Base-by-base conservation (phyloP, 2,113 vertebrate genomes). In the Odontophorus gujanensis region DNA sequence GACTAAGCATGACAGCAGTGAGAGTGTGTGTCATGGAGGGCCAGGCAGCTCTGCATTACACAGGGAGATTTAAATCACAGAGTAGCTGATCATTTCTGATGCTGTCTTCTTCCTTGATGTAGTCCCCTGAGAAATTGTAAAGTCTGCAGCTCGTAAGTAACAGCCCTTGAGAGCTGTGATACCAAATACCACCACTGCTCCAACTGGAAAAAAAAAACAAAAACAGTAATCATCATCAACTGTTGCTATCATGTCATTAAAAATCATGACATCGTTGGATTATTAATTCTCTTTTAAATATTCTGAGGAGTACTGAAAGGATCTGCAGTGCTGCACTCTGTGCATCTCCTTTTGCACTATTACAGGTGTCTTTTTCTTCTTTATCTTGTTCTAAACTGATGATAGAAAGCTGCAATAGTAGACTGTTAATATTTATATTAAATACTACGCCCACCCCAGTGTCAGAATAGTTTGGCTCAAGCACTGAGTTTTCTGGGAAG, bases 11-110 rank as follows among this genome's bases (percentile, higher is more conserved):
- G 66, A 7, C 25, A 78, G 4, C 43, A 25, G 0, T 8, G 72
- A 40, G 73, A 2, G 4, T 0, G 2, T 59, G 2, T 15, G 24
- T 47, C 15, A 3, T 0, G 0, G 18, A 67, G 58, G 1, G 2
- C 45, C 51, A 3, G 51, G 40, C 66, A 36, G 43, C 14, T 83
- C 26, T 36, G 17, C 13, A 14, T n/a, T 36, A 7, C 34, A 11
- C 24, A 19, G 12, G 34, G n/a, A 40, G n/a, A 47, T 25, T 53
- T 11, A 34, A 48, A 53, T 71, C 66, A 32, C 32, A 47, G 11
- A 32, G 62, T 3, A 47, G 51, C 58, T 42, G 51, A 25, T 87
- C 28, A 24, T 82, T 92, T 51, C 71, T 63, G 48, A 17, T 32
- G 16, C 13, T 48, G 13, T 69, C 81, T 61, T 53, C 16, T 25